Evolutionary conservation across 2,797 vertebrate species (phyloP).

Genomic region (Petrocephalus sullivani): DNA sequence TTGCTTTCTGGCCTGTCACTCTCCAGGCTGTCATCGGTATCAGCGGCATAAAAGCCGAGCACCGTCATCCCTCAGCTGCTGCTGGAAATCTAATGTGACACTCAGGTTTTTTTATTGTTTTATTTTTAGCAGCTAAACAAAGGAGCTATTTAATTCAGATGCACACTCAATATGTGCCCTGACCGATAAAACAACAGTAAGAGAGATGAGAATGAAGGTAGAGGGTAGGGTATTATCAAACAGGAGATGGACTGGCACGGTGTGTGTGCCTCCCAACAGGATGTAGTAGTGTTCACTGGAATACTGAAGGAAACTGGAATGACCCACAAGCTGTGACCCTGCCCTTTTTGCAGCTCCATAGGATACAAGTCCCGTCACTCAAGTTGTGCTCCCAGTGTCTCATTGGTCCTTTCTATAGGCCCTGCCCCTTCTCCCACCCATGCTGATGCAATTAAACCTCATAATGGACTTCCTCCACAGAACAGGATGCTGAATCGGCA

Average conservation of each 20-base stretch:
- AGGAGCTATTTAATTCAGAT: neutral
- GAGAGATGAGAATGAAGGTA: neutral
- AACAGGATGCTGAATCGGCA: neutral
- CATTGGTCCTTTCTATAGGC: neutral
- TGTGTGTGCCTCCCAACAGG: neutral
- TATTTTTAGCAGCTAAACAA: slow-evolving; percentile 2
- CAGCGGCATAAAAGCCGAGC: neutral
- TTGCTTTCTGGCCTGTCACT: neutral
- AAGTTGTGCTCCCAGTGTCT: neutral
- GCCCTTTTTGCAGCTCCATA: neutral
- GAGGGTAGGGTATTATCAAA: neutral
- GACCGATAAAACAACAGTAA: neutral
- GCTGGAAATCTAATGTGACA: neutral
- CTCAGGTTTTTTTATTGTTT: neutral
- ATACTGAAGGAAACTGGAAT: neutral
- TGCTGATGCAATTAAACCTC: neutral
- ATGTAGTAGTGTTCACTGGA: neutral
- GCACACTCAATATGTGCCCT: neutral
- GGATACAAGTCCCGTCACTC: neutral
- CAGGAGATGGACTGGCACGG: neutral
- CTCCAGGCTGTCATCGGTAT: neutral
- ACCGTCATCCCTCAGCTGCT: neutral
- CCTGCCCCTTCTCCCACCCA: neutral
- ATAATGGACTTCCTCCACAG: neutral
- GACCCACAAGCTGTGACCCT: neutral